Evolutionary conservation across 2,797 vertebrate genomes (phyloP), one percentile per base, ranked within the genome.

Genomic region (Rallus crepitans): DNA sequence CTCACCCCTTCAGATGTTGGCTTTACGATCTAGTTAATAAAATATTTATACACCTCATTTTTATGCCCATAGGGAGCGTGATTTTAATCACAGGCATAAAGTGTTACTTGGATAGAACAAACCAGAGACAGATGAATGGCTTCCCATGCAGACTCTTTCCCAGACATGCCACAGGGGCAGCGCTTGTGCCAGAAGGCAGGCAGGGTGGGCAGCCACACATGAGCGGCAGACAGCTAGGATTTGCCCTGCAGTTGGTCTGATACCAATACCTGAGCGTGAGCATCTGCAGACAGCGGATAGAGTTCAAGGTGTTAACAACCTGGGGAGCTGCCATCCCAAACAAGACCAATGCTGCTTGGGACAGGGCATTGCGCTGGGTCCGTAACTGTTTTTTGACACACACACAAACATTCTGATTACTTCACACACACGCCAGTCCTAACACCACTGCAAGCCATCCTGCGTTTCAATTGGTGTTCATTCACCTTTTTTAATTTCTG

Each of bases 11-110:
- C 2, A 2, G 35, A 70, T 66, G 42, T 1, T 82, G 64, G 63
- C 76, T 95, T 94, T 93, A 87, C 2, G 3, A 77, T 60, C 71
- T 55, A 66, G 78, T 85, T 90, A 87, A 89, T 89, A 85, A 93
- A 95, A 92, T 63, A 95, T 89, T 96, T 93, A 84, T 93, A 59
- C 68, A 82, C 56, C 81, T 87, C 63, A 63, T 78, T 76, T 90
- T 87, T 70, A 69, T 69, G 75, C 42, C 82, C 61, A 33, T 25
- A 7, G 78, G 81, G 66, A 94, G 37, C n/a, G 20, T 2, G 35
- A 18, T 6, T 84, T 59, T 66, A 81, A 86, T 87, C 89, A 93
- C 61, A 87, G 66, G 27, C 81, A n/a, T 35, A n/a, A 91, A 75
- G 50, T 6, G 65, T 31, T 86, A 15, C n/a, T 84, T 68, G 70